Conservation (phyloP, 2,113 vertebrate species). For the Mionectes macconnelli region DNA sequence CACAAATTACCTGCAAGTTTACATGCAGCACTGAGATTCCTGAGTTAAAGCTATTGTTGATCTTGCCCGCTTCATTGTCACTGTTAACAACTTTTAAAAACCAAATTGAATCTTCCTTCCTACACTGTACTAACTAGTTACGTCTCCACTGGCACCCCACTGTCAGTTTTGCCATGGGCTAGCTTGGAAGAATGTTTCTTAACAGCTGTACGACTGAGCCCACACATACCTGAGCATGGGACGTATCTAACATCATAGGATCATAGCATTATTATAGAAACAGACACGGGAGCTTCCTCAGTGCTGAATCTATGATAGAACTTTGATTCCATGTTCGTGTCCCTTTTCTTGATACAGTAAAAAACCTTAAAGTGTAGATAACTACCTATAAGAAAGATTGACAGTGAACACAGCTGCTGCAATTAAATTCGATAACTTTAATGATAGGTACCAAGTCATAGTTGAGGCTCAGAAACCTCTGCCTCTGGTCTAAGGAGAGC, state of each 20-base stretch:
- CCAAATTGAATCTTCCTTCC: neutral
- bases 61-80: neutral
- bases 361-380: neutral
- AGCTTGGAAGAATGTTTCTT: neutral
- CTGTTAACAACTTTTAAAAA: neutral
- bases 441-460: neutral
- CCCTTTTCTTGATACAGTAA: neutral
- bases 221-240: neutral
- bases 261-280: neutral
- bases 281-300: neutral
- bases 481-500: neutral
- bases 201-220: neutral
- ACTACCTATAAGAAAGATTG: neutral
- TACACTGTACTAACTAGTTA: neutral
- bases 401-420: neutral
- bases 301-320: neutral
- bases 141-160: neutral
- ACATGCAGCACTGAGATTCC: neutral
- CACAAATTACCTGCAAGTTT: neutral
- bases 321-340: neutral
- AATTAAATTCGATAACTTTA: neutral
- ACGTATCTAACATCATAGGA: neutral
- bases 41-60: neutral
- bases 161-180: neutral
- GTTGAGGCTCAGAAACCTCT: neutral